Evolutionary conservation across 2,113 vertebrate genomes (phyloP).

Genomic region (Lophura nycthemera): DNA sequence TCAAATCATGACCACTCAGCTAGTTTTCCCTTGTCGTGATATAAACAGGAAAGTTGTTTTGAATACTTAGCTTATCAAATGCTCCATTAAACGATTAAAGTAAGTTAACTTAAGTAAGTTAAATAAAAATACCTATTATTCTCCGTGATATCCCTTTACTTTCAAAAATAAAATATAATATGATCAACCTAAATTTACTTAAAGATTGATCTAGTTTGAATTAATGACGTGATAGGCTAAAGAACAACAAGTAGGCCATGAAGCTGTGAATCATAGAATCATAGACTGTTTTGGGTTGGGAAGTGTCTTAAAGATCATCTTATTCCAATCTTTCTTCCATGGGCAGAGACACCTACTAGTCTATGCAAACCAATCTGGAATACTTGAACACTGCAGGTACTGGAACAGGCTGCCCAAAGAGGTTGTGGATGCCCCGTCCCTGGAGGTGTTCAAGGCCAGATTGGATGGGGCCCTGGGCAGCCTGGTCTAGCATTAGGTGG

Average conservation of each 20-base stretch:
- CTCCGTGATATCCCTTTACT: background rate
- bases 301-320: background rate
- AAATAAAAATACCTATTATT: slow-evolving; percentile 29
- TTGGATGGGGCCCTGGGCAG: too few relatives aligned
- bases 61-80: slow-evolving; percentile 33
- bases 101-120: slow-evolving; percentile 28
- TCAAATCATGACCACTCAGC: slow-evolving; percentile 2
- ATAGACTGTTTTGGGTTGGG: background rate
- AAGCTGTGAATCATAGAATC: background rate
- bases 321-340: background rate
- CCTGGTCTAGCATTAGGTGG: too few relatives aligned
- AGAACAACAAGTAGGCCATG: background rate
- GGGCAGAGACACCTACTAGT: background rate
- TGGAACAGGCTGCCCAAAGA: too few relatives aligned
- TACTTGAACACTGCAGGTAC: background rate
- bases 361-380: background rate
- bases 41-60: slow-evolving; percentile 49
- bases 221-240: slow-evolving; percentile 6
- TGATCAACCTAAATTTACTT: background rate
- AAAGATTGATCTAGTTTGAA: background rate
- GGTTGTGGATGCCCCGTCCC: too few relatives aligned
- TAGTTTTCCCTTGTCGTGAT: background rate
- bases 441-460: too few relatives aligned
- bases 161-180: background rate
- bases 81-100: background rate